Evolutionary conservation across 1,140 invertebrate genomes (phyloP).

Genomic region (Drosophila novamexicana): DNA sequence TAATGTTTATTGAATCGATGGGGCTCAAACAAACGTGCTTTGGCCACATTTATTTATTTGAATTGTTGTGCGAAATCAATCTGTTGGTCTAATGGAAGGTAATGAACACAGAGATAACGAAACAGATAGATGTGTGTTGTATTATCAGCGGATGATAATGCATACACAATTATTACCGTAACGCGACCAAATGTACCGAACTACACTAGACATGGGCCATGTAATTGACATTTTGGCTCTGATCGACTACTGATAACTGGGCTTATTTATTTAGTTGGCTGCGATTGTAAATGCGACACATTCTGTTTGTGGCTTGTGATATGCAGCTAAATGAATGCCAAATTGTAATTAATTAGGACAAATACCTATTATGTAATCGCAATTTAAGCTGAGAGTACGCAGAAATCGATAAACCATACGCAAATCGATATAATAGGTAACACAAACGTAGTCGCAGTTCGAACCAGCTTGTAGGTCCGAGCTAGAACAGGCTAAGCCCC

Average conservation of each 20-base stretch:
- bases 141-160: conserved; percentile 66
- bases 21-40: conserved; percentile 14
- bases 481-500: too few relatives aligned
- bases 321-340: not conserved
- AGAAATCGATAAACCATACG: conserved; percentile 5
- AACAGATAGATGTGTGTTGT: conserved; percentile 52
- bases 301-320: not conserved
- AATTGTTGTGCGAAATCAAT: conserved; percentile 53
- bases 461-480: too few relatives aligned
- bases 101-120: conserved; percentile 47
- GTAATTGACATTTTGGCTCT: conserved; percentile 32
- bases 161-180: conserved; percentile 70
- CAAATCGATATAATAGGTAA: not conserved
- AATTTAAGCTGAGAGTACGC: not conserved
- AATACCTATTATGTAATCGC: conserved; percentile 12
- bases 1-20: conserved; percentile 35
- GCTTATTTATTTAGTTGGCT: conserved; percentile 25
- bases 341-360: conserved; percentile 20
- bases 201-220: conserved; percentile 4
- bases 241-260: conserved; percentile 26
- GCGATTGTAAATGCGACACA: conserved; percentile 22
- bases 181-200: conserved; percentile 38
- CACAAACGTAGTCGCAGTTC: too few relatives aligned
- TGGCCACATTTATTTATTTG: conserved; percentile 26
- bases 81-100: conserved; percentile 64